phyloP scores from a whole-genome alignment of 2,888 invertebrate genomes.

The Drosophila meridionalis region DNA sequence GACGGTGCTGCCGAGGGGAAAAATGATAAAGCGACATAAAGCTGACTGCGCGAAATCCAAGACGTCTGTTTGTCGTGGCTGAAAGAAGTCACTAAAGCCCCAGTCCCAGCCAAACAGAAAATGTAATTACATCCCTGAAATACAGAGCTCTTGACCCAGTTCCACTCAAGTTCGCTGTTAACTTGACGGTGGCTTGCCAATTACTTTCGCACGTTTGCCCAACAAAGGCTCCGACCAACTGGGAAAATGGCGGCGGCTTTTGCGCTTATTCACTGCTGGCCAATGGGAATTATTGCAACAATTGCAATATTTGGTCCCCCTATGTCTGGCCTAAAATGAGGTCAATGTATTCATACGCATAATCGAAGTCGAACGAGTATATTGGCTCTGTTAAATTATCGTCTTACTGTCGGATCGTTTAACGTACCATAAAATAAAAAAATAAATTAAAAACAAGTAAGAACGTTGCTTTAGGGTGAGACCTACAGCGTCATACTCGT shows the following conservation, averaged over 20 bases:
- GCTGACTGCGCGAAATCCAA: slow-evolving; percentile 33
- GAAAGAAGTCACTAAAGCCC: slow-evolving; percentile 24
- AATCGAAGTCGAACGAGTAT: neutral
- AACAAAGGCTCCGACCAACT: slow-evolving; percentile 43
- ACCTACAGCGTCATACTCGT: no score
- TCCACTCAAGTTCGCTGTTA: slow-evolving; percentile 27
- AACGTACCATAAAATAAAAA: no score
- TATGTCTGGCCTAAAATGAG: slow-evolving; percentile 54
- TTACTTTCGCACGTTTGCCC: slow-evolving; percentile 74
- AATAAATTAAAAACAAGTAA: no score
- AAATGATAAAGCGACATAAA: slow-evolving; percentile 29
- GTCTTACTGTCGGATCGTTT: no score
- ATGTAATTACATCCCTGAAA: slow-evolving; percentile 72
- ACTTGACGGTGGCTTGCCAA: slow-evolving; percentile 33
- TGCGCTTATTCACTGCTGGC: slow-evolving; percentile 1
- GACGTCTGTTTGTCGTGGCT: slow-evolving; percentile 1
- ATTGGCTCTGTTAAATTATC: no score
- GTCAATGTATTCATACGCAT: slow-evolving; percentile 66
- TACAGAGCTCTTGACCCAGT: slow-evolving; percentile 74
- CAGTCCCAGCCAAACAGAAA: slow-evolving; percentile 35
- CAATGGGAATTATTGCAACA: slow-evolving; percentile 69
- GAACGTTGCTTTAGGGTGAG: no score
- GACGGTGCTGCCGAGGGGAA: neutral
- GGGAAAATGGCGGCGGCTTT: slow-evolving; percentile 42
- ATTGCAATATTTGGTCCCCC: slow-evolving; percentile 64